phyloP scores from a whole-genome alignment of 2,888 invertebrate genomes.

The Agrochola lota region DNA sequence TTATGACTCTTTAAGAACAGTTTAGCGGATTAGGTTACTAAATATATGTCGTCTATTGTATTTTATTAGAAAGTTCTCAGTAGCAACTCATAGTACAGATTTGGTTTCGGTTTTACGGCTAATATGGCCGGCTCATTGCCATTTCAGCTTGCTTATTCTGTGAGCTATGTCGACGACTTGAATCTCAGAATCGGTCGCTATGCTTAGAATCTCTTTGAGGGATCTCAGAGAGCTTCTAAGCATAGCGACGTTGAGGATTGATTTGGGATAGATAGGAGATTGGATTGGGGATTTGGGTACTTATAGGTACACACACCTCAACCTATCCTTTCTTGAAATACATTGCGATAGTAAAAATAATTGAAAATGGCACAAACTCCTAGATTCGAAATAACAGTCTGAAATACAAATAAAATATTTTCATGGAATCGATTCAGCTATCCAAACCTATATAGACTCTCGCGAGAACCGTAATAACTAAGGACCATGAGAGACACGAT shows the following conservation, averaged over 20 bases:
- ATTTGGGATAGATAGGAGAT: not conserved
- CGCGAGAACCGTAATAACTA: constrained; percentile 1
- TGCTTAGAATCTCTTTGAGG: too few species aligned
- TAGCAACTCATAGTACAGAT: not conserved
- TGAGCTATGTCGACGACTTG: too few species aligned
- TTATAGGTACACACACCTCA: too few species aligned
- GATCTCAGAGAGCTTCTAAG: not conserved
- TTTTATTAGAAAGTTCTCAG: not conserved
- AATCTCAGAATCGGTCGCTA: too few species aligned
- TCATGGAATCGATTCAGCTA: constrained; percentile 6
- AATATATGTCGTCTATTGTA: too few species aligned
- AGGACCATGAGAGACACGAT: not conserved
- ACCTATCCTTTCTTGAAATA: not conserved
- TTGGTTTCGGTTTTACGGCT: not conserved
- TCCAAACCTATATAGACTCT: not conserved
- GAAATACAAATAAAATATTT: constrained; percentile 3
- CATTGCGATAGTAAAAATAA: not conserved
- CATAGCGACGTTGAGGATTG: not conserved
- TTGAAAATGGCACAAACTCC: not conserved
- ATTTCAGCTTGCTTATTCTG: not conserved
- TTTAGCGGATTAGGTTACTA: too few species aligned
- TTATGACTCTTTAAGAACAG: too few species aligned
- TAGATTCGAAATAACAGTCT: constrained; percentile 6
- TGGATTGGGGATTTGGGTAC: not conserved
- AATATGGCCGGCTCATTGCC: not conserved